Base-by-base conservation (phyloP, 2,113 vertebrate genomes). In the Etheostoma spectabile region DNA sequence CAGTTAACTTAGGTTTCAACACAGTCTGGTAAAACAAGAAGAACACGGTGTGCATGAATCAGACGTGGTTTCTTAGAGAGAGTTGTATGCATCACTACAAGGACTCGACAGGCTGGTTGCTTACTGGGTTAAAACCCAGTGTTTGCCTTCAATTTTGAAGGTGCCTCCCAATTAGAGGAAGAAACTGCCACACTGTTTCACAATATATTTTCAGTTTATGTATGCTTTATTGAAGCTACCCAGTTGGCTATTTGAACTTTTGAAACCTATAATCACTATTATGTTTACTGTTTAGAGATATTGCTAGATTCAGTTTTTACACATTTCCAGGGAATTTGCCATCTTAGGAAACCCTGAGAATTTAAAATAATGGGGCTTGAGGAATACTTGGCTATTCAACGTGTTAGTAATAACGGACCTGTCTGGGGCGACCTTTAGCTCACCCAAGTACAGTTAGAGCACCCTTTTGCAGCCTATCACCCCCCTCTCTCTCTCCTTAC, bases 11-110 rank as follows among this genome's bases (percentile, higher is more conserved):
- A 21, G 51, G 27, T 51, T 74, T 49, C 12, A 80, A 60, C 53
- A 67, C 35, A 79, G 7, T 4, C 67, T 38, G 68, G 30, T 57
- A 27, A 49, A 80, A 72, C 51, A 49, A 57, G 52, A 53, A n/a
- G 30, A 48, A 30, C 51, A 56, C 8, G 13, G 38, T 21, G 1
- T 14, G 56, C 16, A 27, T 65, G 55, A 55, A 48, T 61, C 61
- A 72, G 15, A 22, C 22, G 14, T n/a, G 22, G 12, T 59, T 73
- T 65, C 42, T 63, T 42, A 61, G 4, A 24, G 4, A 57, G 45
- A 48, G 19, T 45, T 70, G 33, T 27, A 21, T 71, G 38, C 62
- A 61, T 48, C 16, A 67, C 6, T 24, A 13, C n/a, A 13, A 8
- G 16, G 38, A 42, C 8, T 42, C 3, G 8, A 27, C n/a, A 27